phyloP scores from a whole-genome alignment of 2,888 invertebrate species.

The Elgonia sp. region DNA sequence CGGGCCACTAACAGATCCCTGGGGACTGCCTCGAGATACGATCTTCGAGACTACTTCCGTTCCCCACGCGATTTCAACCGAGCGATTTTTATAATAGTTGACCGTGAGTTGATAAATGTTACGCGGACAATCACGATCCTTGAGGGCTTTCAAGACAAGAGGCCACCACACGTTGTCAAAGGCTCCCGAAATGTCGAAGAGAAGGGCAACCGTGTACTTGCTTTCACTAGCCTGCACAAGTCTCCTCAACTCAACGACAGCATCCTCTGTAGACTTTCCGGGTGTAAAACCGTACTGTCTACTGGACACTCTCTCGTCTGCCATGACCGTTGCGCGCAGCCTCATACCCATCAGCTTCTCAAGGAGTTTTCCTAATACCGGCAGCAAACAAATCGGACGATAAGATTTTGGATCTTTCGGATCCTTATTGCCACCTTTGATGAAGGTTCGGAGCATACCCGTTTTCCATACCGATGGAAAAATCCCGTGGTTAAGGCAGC shows the following conservation, averaged over 20 bases:
- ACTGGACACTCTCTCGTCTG: conserved; percentile 53
- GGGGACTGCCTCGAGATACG: conserved; percentile 62
- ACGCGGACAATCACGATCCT: conserved; percentile 41
- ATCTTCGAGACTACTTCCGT: conserved; percentile 45
- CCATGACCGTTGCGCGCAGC: conserved; percentile 49
- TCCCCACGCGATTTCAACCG: conserved; percentile 20
- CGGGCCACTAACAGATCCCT: conserved; percentile 74
- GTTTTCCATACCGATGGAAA: conserved; percentile 75
- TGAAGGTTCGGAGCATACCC: conserved; percentile 60
- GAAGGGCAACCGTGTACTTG: background rate
- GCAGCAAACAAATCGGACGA: conserved; percentile 61
- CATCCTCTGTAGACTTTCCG: conserved; percentile 64
- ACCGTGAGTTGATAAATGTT: conserved; percentile 60
- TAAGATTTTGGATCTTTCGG: conserved; percentile 62
- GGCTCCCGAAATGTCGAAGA: conserved; percentile 75
- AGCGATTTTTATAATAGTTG: conserved; percentile 60
- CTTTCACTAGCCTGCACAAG: background rate
- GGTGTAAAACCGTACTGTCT: conserved; percentile 71
- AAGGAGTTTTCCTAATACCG: conserved; percentile 68
- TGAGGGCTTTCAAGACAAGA: conserved; percentile 54
- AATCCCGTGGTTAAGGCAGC: conserved; percentile 64
- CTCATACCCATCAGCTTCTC: conserved; percentile 51
- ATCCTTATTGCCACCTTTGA: conserved; percentile 65
- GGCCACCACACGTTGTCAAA: conserved; percentile 78
- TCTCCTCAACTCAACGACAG: conserved; percentile 35